Evolutionary conservation across 2,888 invertebrate genomes (phyloP).

Genomic region (Aleiodes testaceus): DNA sequence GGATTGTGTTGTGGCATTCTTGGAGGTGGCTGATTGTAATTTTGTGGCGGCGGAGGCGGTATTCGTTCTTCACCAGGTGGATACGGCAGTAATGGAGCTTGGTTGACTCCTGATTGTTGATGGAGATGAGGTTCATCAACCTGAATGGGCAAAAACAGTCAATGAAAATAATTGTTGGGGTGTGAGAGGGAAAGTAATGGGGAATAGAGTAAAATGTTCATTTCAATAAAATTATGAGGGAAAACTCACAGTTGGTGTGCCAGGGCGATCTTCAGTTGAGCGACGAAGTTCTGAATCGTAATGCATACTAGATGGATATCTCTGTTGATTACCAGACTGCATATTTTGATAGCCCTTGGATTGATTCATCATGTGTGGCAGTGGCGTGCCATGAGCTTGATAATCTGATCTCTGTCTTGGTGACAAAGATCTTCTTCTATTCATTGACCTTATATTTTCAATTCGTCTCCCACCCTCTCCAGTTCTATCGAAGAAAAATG

Average conservation of each 20-base stretch:
- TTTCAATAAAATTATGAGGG: neutral
- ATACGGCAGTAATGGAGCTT: conserved; percentile 67
- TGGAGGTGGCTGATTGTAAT: conserved; percentile 64
- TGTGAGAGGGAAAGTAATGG: too few species aligned
- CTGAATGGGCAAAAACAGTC: conserved; percentile 51
- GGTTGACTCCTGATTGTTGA: conserved; percentile 57
- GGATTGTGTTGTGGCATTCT: conserved; percentile 65
- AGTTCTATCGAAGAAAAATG: conserved; percentile 52
- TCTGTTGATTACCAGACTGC: conserved; percentile 63
- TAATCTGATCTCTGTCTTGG: conserved; percentile 67
- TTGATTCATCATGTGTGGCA: conserved; percentile 63
- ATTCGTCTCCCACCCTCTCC: conserved; percentile 64
- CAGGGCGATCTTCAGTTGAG: conserved; percentile 78
- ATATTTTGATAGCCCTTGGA: conserved; percentile 68
- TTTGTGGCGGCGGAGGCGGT: conserved; percentile 60
- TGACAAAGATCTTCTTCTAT: conserved; percentile 65
- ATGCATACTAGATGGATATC: conserved; percentile 67
- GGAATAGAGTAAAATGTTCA: neutral
- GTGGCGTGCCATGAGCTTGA: conserved; percentile 57
- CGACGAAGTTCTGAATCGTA: conserved; percentile 68
- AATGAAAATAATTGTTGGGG: neutral
- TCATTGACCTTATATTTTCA: conserved; percentile 64
- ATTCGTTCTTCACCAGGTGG: conserved; percentile 70
- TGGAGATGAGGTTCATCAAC: conserved; percentile 70
- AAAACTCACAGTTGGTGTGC: conserved; percentile 79